phyloP scores from a whole-genome alignment of 2,113 vertebrate genomes.

The Thalassoma bifasciatum region DNA sequence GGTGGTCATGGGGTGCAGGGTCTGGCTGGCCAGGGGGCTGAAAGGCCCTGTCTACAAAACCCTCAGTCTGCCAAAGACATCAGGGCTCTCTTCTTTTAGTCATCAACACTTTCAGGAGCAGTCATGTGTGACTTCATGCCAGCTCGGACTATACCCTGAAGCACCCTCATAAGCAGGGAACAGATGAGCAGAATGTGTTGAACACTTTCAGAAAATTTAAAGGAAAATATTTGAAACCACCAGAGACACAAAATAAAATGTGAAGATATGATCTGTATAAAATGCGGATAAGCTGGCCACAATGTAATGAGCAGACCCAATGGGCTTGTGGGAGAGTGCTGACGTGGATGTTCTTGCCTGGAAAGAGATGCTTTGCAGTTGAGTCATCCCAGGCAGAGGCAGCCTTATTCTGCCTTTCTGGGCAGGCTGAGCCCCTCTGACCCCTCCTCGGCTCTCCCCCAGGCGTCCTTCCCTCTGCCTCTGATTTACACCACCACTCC shows the following conservation, averaged over 20 bases:
- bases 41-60: conserved; percentile 57
- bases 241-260: background rate
- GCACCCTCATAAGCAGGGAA: conserved; percentile 4
- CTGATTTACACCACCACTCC: conserved; percentile 44
- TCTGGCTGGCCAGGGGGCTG: conserved; percentile 22
- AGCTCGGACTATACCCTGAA: conserved; percentile 11
- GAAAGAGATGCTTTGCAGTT: conserved; percentile 68
- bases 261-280: background rate
- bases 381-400: conserved; percentile 70
- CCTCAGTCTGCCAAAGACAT: conserved; percentile 64
- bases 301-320: conserved; percentile 35
- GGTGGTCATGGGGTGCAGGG: conserved; percentile 32
- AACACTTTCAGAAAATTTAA: background rate
- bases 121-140: conserved; percentile 12
- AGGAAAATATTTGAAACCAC: background rate
- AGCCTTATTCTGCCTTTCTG: conserved; percentile 45
- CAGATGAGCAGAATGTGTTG: background rate
- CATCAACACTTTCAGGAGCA: conserved; percentile 45
- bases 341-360: conserved; percentile 65
- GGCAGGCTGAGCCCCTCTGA: conserved; percentile 51
- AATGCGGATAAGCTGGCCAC: conserved; percentile 27
- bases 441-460: conserved; percentile 50
- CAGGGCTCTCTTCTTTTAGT: conserved; percentile 40
- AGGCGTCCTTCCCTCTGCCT: conserved; percentile 35
- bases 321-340: conserved; percentile 58